These are phyloP conservation scores for Xiphias gladius DNA, from an alignment of 2,113 vertebrate genomes.

Conservation along the genomic window DNA sequence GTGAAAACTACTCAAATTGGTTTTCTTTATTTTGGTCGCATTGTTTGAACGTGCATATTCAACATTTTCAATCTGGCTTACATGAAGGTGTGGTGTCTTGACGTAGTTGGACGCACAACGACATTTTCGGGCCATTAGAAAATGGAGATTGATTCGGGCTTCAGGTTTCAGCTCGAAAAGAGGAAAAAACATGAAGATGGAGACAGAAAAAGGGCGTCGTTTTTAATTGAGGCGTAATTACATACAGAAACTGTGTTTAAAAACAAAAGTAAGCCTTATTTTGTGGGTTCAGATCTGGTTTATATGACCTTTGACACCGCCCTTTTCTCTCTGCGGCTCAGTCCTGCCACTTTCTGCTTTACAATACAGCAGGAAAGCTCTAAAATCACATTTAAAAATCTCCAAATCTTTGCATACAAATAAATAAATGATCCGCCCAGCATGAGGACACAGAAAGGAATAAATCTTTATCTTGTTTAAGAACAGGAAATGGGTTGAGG, in stretches of 20 bases:
- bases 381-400: not conserved
- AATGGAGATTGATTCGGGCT: too few relatives aligned
- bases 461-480: conserved; percentile 18
- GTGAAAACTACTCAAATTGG: too few relatives aligned
- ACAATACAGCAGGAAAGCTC: not conserved
- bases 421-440: not conserved
- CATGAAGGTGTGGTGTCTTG: too few relatives aligned
- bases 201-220: conserved; percentile 9
- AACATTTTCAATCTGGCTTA: too few relatives aligned
- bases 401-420: not conserved
- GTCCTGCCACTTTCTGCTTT: not conserved
- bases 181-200: not conserved
- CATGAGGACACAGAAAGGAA: not conserved
- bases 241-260: not conserved
- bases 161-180: not conserved
- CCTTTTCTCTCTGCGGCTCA: not conserved
- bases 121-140: too few relatives aligned
- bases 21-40: too few relatives aligned
- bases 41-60: too few relatives aligned
- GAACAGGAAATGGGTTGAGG: conserved; percentile 46
- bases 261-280: not conserved
- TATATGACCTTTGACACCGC: conserved; percentile 12
- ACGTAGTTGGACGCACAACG: too few relatives aligned
- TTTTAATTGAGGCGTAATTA: conserved; percentile 47
- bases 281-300: conserved; percentile 18